Conservation (phyloP, 2,797 vertebrate genomes). For the Xenops minutus region DNA sequence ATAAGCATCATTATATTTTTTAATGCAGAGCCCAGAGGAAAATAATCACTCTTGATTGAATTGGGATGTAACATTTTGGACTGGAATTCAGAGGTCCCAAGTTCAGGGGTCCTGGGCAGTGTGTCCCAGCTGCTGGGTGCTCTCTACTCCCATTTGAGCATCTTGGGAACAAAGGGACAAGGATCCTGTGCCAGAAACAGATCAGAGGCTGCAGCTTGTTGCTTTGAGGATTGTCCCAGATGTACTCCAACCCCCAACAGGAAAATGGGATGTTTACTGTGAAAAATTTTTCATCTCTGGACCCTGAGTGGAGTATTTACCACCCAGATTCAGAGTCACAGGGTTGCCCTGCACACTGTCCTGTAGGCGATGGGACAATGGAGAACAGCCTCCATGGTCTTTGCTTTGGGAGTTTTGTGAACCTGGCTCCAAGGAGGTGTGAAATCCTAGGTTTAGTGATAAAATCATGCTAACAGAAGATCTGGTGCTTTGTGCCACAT, state of each 20-base stretch:
- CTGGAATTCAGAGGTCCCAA: background rate
- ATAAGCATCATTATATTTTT: background rate
- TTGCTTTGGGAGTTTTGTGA: background rate
- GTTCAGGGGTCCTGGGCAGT: background rate
- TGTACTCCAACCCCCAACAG: background rate
- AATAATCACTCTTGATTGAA: background rate
- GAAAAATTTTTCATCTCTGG: background rate
- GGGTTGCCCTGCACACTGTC: background rate
- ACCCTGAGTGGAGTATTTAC: background rate
- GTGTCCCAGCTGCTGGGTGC: background rate
- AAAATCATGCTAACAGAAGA: background rate
- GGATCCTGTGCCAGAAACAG: background rate
- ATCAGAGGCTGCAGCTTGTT: background rate
- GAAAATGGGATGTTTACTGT: background rate
- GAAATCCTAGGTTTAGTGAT: background rate
- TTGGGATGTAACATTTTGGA: background rate
- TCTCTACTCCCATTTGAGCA: rapidly evolving
- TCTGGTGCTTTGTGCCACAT: background rate
- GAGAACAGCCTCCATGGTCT: background rate
- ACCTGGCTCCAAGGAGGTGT: background rate
- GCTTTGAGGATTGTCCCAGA: background rate
- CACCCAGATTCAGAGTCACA: background rate
- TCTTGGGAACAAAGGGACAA: background rate
- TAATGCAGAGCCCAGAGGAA: background rate
- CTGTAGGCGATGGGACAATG: too few species aligned